Conservation (phyloP, 2,113 vertebrate genomes). For the Cepphus grylle region DNA sequence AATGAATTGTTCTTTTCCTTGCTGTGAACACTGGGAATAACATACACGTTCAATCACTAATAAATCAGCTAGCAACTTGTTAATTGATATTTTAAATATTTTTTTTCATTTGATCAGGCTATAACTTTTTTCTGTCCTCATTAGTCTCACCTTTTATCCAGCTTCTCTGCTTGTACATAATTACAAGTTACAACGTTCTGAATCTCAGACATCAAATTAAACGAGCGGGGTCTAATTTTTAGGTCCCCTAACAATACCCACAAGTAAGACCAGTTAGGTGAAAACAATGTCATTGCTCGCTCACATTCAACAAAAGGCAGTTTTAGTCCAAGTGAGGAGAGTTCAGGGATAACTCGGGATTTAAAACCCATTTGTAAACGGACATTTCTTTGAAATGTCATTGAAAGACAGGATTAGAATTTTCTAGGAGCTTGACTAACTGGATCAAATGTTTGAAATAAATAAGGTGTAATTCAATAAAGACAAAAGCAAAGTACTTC, state of each 20-base stretch:
- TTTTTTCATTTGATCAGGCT: background rate
- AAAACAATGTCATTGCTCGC: background rate
- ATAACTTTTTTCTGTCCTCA: background rate
- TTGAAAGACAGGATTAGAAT: background rate
- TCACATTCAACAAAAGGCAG: background rate
- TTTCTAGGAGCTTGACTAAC: background rate
- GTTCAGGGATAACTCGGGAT: background rate
- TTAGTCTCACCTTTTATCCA: background rate
- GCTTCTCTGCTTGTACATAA: background rate
- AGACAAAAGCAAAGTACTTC: background rate
- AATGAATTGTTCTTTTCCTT: background rate
- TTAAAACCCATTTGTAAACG: background rate
- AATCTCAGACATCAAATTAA: background rate
- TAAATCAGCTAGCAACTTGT: background rate
- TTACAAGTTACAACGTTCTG: background rate
- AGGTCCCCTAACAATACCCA: background rate
- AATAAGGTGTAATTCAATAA: background rate
- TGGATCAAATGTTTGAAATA: background rate
- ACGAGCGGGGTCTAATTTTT: background rate
- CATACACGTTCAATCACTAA: background rate
- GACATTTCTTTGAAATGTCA: background rate
- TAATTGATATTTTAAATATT: background rate
- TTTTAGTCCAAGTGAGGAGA: background rate
- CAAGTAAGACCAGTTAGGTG: background rate
- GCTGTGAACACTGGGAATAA: background rate